Evolutionary conservation across 2,888 invertebrate genomes (phyloP), one percentile per base, ranked within the genome.

Genomic region (Trissonchulus latispiculum): DNA sequence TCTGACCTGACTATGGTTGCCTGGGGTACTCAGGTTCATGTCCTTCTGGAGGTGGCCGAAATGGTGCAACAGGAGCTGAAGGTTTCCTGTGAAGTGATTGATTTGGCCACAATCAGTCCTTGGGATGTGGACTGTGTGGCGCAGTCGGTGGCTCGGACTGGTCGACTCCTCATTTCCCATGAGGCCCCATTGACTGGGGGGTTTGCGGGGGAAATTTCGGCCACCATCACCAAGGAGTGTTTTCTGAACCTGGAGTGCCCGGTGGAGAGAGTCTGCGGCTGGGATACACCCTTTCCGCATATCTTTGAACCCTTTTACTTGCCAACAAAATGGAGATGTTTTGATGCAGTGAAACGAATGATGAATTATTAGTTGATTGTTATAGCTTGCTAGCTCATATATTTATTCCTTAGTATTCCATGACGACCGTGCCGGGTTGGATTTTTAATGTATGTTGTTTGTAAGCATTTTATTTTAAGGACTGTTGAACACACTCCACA

Each of bases 271-370:
- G 92, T 94, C 69, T 89, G 93, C 33, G 95, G 99, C 18, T 95
- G 93, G 88, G 99, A 99, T 86, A 92, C 95, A 1, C 97, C 99
- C 18, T 99, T 99, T 86, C 94, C 99, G 2, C 94, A 94, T 85
- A 89, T 95, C 69, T 95, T 90, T 85, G 99, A 99, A 84, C 91
- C 92, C 0, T 93, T 97, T 85, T 99, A 97, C 86, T 84, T 99
- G 77, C 99, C 99, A 0, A 91, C 92, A 84, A 93, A 91, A 83
- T 92, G 92, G 90, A 87, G 95, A 71, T 95, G 95, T 82, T 87
- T 91, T 75, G 89, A 91, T 73, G 92, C 91, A 0, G 86, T 99
- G 64, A 88, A 89, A 76, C 88, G 90, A 74, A 84, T 91, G 0
- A 81, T 94, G 0, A 87, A 90, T 76, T 96, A 90, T 77, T 87